Evolutionary conservation across 2,797 vertebrate genomes (phyloP).

Genomic region (Lacerta bilineata): DNA sequence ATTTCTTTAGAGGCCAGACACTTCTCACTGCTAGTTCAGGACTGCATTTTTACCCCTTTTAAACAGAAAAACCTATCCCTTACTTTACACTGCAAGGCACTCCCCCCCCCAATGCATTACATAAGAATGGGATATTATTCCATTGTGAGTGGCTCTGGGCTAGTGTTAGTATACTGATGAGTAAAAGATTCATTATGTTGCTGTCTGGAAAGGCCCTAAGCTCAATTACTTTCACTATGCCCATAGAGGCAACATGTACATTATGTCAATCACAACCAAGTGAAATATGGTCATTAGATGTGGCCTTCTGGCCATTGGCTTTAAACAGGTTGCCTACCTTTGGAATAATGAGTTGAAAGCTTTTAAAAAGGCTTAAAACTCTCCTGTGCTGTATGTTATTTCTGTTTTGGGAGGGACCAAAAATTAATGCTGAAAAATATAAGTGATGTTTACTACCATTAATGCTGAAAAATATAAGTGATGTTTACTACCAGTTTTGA

Average conservation of each 20-base stretch:
- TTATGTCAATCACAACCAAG: neutral
- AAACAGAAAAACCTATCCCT: neutral
- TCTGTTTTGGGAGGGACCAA: neutral
- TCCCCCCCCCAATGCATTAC: too few species aligned
- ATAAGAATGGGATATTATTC: neutral
- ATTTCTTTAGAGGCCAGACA: too few species aligned
- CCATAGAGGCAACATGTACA: constrained; percentile 7
- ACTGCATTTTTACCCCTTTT: neutral
- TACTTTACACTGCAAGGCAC: neutral
- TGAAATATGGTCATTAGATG: neutral
- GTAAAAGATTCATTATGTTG: neutral
- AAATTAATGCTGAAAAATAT: neutral
- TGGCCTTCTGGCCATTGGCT: constrained; percentile 4
- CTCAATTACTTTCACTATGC: neutral
- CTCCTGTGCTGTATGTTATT: neutral
- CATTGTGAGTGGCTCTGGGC: neutral
- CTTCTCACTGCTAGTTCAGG: neutral
- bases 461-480: neutral
- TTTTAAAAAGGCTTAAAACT: neutral
- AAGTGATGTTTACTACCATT: constrained; percentile 19
- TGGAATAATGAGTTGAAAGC: neutral
- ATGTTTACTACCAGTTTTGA: constrained; percentile 17
- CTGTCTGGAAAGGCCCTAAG: neutral
- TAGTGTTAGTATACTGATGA: neutral
- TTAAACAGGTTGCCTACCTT: neutral